Evolutionary conservation across 1,140 invertebrate species (phyloP).

Genomic region (Ceratosolen solmsi): DNA sequence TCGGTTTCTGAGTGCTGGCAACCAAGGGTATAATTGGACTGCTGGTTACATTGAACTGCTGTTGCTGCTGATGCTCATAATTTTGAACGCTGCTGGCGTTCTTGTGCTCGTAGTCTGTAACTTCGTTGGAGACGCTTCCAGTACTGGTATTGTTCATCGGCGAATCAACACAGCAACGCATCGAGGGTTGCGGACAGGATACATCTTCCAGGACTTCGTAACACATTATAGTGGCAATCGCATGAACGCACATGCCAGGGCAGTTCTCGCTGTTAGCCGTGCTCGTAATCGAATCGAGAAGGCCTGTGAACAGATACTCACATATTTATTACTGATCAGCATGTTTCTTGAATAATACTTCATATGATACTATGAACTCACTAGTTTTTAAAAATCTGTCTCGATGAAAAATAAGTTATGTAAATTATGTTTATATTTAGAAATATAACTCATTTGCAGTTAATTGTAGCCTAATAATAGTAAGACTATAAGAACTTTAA

Average conservation of each 20-base stretch:
- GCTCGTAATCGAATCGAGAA: conserved; percentile 86
- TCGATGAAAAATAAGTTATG: too few species aligned
- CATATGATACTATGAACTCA: too few species aligned
- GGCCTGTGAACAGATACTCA: conserved; percentile 74
- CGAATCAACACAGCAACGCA: conserved; percentile 87
- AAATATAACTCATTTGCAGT: too few species aligned
- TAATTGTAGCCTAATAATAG: too few species aligned
- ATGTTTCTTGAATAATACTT: too few species aligned
- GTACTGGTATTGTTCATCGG: conserved; percentile 69
- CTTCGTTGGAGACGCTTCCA: conserved; percentile 45
- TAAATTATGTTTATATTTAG: too few species aligned
- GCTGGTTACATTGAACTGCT: not conserved
- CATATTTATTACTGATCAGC: too few species aligned
- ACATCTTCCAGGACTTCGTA: conserved; percentile 87
- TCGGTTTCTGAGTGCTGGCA: conserved; percentile 1
- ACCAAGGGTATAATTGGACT: not conserved
- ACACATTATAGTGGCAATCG: conserved; percentile 86
- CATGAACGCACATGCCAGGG: conserved; percentile 88
- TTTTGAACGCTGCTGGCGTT: conserved; percentile 54
- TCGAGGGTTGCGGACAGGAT: conserved; percentile 82
- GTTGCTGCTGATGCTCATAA: not conserved
- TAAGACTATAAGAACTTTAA: too few species aligned
- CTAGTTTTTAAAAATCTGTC: too few species aligned
- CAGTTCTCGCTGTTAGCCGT: conserved; percentile 88
- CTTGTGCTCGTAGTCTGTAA: conserved; percentile 66